Evolutionary conservation across 2,888 invertebrate species (phyloP), one percentile per base, ranked within the genome.

Genomic region (Encarsia formosa): DNA sequence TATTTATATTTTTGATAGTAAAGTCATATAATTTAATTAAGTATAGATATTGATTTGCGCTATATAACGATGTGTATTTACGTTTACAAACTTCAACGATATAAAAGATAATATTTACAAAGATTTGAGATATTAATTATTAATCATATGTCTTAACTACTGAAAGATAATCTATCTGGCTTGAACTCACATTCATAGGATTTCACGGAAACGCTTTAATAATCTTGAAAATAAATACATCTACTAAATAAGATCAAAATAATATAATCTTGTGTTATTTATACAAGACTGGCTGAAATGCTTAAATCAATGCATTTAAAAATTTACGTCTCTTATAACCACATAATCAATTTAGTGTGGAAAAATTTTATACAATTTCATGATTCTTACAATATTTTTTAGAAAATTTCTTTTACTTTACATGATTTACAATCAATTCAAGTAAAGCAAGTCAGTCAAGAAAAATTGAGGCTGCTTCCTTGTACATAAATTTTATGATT

Each of bases 11-110:
- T n/a, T 67, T 65, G 54, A 65, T 67, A 68, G 64, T 63, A 65
- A 63, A 46, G 59, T 61, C 62, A 64, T 69, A 70, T 71, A 70
- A 71, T 68, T 70, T 70, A 69, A 64, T 67, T 65, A 71, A 66
- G 66, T 67, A 70, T 70, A 66, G 66, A 68, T 62, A 54, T 62
- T 58, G 59, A 61, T 63, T 64, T 63, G 56, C 59, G 59, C 52
- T 53, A 50, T 45, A 56, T 56, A 61, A 58, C 59, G 54, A 55
- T 55, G 57, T 63, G 59, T 58, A 60, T 57, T 58, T 54, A 26
- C 29, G 53, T 57, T 60, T 60, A 63, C 60, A 60, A 61, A 60
- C 57, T 62, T 60, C 61, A 62, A 57, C 63, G 61, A 69, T 70
- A 70, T 63, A 70, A 70, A 70, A 70, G 63, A 58, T 52, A 57